Conservation (phyloP, 2,797 vertebrate genomes). For the Percopsis omiscomaycus region DNA sequence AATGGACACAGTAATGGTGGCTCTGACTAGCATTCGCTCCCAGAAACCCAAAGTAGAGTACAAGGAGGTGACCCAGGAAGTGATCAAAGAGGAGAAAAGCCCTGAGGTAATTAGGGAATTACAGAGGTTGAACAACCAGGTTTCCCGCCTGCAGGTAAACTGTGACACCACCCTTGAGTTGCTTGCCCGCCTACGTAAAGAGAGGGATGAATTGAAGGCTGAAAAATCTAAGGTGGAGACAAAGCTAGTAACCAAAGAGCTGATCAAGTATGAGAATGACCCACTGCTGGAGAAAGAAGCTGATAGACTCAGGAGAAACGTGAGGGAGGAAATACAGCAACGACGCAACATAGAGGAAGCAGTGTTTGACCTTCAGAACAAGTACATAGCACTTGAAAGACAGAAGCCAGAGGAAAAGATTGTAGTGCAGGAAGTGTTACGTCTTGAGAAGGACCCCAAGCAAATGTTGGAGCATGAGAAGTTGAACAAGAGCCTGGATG, state of each 20-base stretch:
- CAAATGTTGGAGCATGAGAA: slow-evolving; percentile 83
- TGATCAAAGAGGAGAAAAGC: slow-evolving; percentile 88
- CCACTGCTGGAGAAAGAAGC: slow-evolving; percentile 90
- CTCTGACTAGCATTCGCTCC: slow-evolving; percentile 75
- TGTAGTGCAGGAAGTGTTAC: slow-evolving; percentile 82
- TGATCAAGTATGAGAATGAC: slow-evolving; percentile 89
- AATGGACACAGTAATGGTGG: slow-evolving; percentile 65
- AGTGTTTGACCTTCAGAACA: slow-evolving; percentile 88
- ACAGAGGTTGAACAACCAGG: slow-evolving; percentile 84
- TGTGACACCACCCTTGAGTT: slow-evolving; percentile 78
- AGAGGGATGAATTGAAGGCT: slow-evolving; percentile 85
- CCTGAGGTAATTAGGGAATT: slow-evolving; percentile 89
- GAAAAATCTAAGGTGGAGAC: slow-evolving; percentile 91
- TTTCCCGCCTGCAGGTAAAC: slow-evolving; percentile 81
- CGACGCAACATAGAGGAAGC: slow-evolving; percentile 83
- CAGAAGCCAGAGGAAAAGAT: slow-evolving; percentile 90
- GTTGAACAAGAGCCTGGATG: slow-evolving; percentile 82
- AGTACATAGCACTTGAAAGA: slow-evolving; percentile 86
- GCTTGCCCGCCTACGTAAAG: slow-evolving; percentile 80
- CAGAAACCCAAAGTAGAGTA: slow-evolving; percentile 90
- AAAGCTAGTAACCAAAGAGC: slow-evolving; percentile 84
- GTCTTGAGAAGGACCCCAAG: slow-evolving; percentile 87
- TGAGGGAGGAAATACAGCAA: slow-evolving; percentile 82
- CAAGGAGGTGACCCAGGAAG: slow-evolving; percentile 87
- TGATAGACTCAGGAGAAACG: slow-evolving; percentile 82